These are phyloP conservation scores for Carpatolechia fugitivella DNA, from an alignment of 2,888 invertebrate genomes.

Conservation along the genomic window DNA sequence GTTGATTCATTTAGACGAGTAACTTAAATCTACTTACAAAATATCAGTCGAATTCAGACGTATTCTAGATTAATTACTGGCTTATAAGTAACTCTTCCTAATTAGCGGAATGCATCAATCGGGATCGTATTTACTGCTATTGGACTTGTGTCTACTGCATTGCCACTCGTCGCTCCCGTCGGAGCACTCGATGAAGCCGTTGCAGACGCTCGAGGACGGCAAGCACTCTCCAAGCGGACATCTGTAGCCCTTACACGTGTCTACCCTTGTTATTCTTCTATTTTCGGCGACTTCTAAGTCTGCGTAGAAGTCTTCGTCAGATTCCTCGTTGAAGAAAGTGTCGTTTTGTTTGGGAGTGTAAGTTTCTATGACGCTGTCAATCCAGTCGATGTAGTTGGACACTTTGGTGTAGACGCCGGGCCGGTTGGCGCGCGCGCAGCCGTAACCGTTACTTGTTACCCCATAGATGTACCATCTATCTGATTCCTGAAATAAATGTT, in stretches of 20 bases:
- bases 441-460: slow-evolving; percentile 89
- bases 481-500: slow-evolving; percentile 51
- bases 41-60: slow-evolving; percentile 70
- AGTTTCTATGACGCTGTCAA: slow-evolving; percentile 75
- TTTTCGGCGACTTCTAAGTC: slow-evolving; percentile 69
- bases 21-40: slow-evolving; percentile 62
- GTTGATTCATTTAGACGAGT: background rate
- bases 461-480: slow-evolving; percentile 79
- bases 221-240: slow-evolving; percentile 88
- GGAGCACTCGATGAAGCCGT: slow-evolving; percentile 88
- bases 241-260: slow-evolving; percentile 83
- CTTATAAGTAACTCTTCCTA: slow-evolving; percentile 40
- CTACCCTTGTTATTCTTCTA: slow-evolving; percentile 46
- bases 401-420: slow-evolving; percentile 92
- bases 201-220: slow-evolving; percentile 84
- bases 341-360: slow-evolving; percentile 49
- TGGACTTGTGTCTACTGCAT: slow-evolving; percentile 59
- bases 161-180: slow-evolving; percentile 86
- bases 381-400: slow-evolving; percentile 86
- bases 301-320: slow-evolving; percentile 55
- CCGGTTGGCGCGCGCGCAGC: slow-evolving; percentile 87
- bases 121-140: slow-evolving; percentile 50
- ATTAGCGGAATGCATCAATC: slow-evolving; percentile 40
- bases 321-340: slow-evolving; percentile 33
- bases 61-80: slow-evolving; percentile 59